phyloP scores from a whole-genome alignment of 2,797 vertebrate genomes.

The Hippocampus kuda region DNA sequence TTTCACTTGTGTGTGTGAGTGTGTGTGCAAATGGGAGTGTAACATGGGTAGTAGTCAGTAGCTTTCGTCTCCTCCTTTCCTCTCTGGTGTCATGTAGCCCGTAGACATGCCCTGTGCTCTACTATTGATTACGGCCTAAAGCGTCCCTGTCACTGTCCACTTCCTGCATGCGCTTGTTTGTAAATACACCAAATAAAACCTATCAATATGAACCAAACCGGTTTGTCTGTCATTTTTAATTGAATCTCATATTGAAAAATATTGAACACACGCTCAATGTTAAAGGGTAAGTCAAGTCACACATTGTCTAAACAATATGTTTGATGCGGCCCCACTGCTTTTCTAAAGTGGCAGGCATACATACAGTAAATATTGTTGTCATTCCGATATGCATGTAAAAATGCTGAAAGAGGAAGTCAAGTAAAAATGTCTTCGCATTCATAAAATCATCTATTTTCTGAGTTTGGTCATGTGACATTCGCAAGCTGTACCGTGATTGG shows the following conservation, averaged over 20 bases:
- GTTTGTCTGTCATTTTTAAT: not conserved
- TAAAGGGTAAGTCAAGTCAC: too few species aligned
- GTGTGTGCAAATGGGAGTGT: conserved; percentile 29
- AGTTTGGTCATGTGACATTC: too few species aligned
- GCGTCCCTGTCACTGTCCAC: conserved; percentile 59
- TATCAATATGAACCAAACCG: conserved; percentile 49
- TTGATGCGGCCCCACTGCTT: too few species aligned
- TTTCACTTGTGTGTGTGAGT: conserved; percentile 29
- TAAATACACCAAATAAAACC: conserved; percentile 75
- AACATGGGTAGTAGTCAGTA: conserved; percentile 39
- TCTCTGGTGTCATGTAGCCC: conserved; percentile 64
- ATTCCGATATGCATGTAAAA: too few species aligned
- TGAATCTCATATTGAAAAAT: not conserved
- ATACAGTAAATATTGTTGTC: too few species aligned
- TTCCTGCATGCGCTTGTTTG: conserved; percentile 77
- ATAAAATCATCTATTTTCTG: too few species aligned
- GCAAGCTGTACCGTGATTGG: too few species aligned
- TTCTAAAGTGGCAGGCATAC: too few species aligned
- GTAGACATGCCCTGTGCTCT: conserved; percentile 51
- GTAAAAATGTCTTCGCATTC: too few species aligned
- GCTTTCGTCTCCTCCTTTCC: conserved; percentile 20
- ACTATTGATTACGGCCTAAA: conserved; percentile 58
- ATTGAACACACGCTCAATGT: too few species aligned
- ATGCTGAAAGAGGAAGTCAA: too few species aligned
- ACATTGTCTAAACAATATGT: too few species aligned